phyloP scores from a whole-genome alignment of 2,888 invertebrate genomes.

The Rhaphigaster nebulosa region DNA sequence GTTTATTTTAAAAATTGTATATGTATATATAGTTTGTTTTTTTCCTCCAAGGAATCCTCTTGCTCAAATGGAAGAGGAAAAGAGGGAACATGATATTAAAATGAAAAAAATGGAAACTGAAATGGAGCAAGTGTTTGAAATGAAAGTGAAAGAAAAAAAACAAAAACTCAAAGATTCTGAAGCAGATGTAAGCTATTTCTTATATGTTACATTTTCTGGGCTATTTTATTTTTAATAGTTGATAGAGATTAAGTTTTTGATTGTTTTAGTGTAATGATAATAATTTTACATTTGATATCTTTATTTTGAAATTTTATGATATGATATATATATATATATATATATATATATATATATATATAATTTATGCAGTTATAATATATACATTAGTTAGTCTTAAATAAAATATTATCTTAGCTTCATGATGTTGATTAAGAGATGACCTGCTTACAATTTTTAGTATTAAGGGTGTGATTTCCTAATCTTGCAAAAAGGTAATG shows the following conservation, averaged over 20 bases:
- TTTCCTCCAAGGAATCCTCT: conserved; percentile 88
- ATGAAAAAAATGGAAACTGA: conserved; percentile 99
- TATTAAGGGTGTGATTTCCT: no score
- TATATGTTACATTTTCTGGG: neutral
- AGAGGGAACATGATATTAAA: conserved; percentile 93
- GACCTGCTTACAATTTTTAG: no score
- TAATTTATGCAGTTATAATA: neutral
- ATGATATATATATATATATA: no score
- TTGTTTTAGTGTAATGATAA: neutral
- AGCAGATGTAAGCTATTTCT: conserved; percentile 76
- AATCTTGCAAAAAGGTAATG: no score
- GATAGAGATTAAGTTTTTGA: neutral
- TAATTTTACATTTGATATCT: neutral
- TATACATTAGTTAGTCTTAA: neutral
- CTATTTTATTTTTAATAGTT: neutral
- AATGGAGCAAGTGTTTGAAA: conserved; percentile 99
- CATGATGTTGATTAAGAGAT: no score
- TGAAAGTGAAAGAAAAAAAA: conserved; percentile 97
- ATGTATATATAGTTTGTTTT: neutral
- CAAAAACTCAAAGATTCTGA: conserved; percentile 97
- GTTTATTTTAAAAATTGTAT: no score
- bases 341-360: no score
- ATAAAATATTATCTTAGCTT: neutral
- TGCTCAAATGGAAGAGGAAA: conserved; percentile 98
- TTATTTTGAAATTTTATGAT: neutral